Percentiles rank a stretch among this genome's conserved stretches.
These are phyloP conservation scores for Drepanosiphum platanoidis DNA, from an alignment of 2,888 invertebrate species.

Conservation along the genomic window DNA sequence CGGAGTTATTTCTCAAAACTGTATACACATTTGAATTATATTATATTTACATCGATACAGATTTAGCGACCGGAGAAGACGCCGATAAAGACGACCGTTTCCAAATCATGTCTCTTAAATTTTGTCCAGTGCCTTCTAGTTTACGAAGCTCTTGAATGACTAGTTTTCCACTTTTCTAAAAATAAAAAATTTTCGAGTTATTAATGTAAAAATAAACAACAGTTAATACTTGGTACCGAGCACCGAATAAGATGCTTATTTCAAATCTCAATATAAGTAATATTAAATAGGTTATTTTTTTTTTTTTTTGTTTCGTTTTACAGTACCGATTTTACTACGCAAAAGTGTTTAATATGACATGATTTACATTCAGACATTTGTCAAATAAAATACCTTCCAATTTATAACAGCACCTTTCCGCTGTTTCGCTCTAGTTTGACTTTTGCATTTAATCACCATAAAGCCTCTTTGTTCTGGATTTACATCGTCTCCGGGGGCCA, in stretches of 20 bases:
- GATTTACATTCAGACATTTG: too few species aligned
- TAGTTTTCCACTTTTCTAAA: constrained; percentile 86
- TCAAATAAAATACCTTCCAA: constrained; percentile 83
- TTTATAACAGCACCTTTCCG: constrained; percentile 94
- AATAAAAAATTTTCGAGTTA: neutral
- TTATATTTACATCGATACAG: constrained; percentile 45
- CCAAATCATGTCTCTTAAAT: constrained; percentile 89
- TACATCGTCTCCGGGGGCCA: constrained; percentile 86
- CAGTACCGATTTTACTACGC: too few species aligned
- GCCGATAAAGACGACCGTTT: constrained; percentile 80
- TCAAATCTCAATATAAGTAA: too few species aligned
- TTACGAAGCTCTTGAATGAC: constrained; percentile 84
- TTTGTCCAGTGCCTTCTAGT: constrained; percentile 86
- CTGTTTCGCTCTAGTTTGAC: constrained; percentile 94
- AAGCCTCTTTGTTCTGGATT: constrained; percentile 89
- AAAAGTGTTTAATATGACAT: too few species aligned
- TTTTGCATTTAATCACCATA: constrained; percentile 97
- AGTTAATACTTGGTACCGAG: neutral
- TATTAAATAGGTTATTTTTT: too few species aligned
- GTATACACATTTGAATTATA: too few species aligned
- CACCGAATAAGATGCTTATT: neutral
- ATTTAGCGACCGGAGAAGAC: constrained; percentile 76
- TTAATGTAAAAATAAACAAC: neutral
- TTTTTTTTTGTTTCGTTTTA: too few species aligned
- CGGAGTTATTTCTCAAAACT: too few species aligned